These are phyloP conservation scores for Hylaeus volcanicus DNA, from an alignment of 1,140 invertebrate species.

Conservation along the genomic window DNA sequence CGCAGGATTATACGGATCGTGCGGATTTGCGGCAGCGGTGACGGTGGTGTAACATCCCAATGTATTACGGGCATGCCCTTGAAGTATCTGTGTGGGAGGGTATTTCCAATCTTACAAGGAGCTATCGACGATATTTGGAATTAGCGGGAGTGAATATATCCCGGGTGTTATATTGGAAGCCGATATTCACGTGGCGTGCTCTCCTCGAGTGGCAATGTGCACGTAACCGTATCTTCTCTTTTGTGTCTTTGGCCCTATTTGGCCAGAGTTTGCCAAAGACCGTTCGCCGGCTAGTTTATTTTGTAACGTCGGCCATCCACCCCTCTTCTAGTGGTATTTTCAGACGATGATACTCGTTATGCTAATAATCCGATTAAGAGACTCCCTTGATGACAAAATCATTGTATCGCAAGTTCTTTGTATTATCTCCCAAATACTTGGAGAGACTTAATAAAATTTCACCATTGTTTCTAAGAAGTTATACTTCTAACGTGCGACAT, in stretches of 20 bases:
- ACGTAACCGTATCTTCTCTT: slow-evolving; percentile 24
- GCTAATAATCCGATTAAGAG: not conserved
- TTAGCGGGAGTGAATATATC: slow-evolving; percentile 54
- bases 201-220: slow-evolving; percentile 26
- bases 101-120: slow-evolving; percentile 49
- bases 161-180: slow-evolving; percentile 59
- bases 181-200: slow-evolving; percentile 55
- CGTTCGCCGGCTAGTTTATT: slow-evolving; percentile 28
- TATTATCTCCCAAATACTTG: too few relatives aligned
- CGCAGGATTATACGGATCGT: slow-evolving; percentile 46
- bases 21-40: slow-evolving; percentile 25
- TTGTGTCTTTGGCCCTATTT: slow-evolving; percentile 14
- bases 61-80: slow-evolving; percentile 1
- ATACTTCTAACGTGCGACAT: too few relatives aligned
- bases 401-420: too few relatives aligned
- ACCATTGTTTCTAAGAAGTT: too few relatives aligned
- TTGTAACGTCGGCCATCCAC: not conserved
- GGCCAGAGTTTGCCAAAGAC: slow-evolving; percentile 5
- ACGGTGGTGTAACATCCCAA: slow-evolving; percentile 15
- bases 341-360: not conserved
- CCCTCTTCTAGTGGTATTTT: not conserved
- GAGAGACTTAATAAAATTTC: too few relatives aligned
- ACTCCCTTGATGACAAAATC: too few relatives aligned
- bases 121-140: slow-evolving; percentile 53
- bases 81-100: slow-evolving; percentile 15